Base-by-base conservation (phyloP, 1,140 invertebrate genomes). In the Piezodorus guildinii region DNA sequence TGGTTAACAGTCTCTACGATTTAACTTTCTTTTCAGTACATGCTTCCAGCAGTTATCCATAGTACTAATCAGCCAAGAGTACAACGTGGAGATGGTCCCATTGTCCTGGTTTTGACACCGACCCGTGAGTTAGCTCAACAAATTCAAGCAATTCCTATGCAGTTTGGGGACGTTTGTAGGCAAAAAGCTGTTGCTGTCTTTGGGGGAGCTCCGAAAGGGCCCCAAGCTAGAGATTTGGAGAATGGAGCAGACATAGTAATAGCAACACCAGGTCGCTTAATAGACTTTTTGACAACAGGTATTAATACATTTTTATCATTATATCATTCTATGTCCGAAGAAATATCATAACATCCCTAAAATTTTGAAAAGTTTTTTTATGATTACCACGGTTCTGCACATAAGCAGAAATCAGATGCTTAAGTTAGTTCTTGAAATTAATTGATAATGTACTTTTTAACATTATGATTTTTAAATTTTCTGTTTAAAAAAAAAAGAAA, bases 221-320 rank as follows among this genome's bases (percentile, higher is more conserved):
- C 63, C n/a, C 85, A 90, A 75, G 85, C 87, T 17, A 77, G 87
- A 70, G 93, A 96, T 71, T 77, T 98, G 43, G 87, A 94, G 76
- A 82, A 87, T 70, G 92, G 91, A 70, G 85, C 87, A 17, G 88
- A 91, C 75, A 90, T 98, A 70, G 85, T 93, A 3, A 90, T 98
- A 73, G 93, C 94, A 0, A 98, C 96, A 34, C 96, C 96, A 62
- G 96, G 96, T 23, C 82, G 96, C 68, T 78, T 98, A 3, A 93
- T 97, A 73, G 96, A 98, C 79, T 96, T 98, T 74, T 77, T 99
- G 3, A 95, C 98, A 92, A 98, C 88, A 2, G 90, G 87, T 43
- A 30, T 39, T 39, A 39, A 39, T 39, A 10, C 6, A 39, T 4
- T 39, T 12, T 39, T 39, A 9, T n/a, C 8, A 30, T 30, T 30